Base-by-base conservation (phyloP, 2,113 vertebrate species). In the Sinocyclocheilus anshuiensis region DNA sequence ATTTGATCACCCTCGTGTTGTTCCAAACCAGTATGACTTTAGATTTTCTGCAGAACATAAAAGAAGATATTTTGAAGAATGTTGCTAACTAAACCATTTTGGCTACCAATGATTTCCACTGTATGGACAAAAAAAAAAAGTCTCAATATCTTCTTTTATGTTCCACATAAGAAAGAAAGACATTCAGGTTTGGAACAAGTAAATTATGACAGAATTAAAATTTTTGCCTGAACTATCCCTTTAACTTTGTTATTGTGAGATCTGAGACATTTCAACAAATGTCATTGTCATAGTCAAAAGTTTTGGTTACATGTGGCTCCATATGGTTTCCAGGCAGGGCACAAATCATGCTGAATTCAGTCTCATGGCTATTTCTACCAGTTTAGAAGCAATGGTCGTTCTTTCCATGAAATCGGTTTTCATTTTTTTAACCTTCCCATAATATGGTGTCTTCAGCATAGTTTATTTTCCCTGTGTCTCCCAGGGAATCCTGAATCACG, bases 401-500 rank as follows among this genome's bases (percentile, higher is more conserved):
- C 11, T 86, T 85, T 65, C 83, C 69, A 75, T 85, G 82, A 78
- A 89, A 87, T 84, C 59, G 78, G 71, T 87, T 53, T 26, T 77
- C 50, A 1, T 13, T 24, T 24, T 29, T 88, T 86, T 88, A 10
- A 86, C 67, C 59, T 83, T 45, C 65, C 81, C 80, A 33, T 85
- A 87, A 89, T 85, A 80, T 84, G 77, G 85, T 81, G 85, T 86
- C 53, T 65, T 61, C 69, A 81, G 42, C 71, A 84, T 77, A 69
- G 88, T 86, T 89, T 89, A 89, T 89, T 89, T 89, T 89, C 77
- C 81, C 72, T 63, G 71, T 20, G 45, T 81, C 81, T 87, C 78
- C 83, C 81, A 87, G 83, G 77, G 72, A 78, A 69, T 75, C 81
- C 77, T 89, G 85, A 86, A 89, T 86, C 77, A 89, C 61, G 74